A percentile compares a stretch with the other conserved stretches of the same genome.
These are phyloP conservation scores for Sebastes iracundus DNA, from an alignment of 2,797 vertebrate genomes.

Conservation along the genomic window DNA sequence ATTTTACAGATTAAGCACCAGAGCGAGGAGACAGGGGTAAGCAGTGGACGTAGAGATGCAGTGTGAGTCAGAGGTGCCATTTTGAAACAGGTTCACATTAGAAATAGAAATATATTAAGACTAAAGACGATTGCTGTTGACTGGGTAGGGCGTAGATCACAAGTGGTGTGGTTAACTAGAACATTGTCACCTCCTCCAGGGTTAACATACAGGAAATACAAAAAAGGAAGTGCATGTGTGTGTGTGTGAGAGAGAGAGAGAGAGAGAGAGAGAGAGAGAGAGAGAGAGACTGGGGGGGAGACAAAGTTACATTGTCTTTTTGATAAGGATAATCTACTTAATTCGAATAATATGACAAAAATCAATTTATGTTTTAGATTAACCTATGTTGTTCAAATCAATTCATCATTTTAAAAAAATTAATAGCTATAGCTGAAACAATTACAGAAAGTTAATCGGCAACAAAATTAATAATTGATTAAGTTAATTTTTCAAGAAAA, in stretches of 20 bases:
- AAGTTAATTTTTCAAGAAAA: background rate
- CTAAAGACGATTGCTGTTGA: background rate
- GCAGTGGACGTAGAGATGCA: background rate
- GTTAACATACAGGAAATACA: background rate
- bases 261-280: background rate
- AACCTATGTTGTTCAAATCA: background rate
- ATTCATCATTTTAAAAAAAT: background rate
- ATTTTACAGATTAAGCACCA: constrained; percentile 27
- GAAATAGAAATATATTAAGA: background rate
- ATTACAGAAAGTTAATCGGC: background rate
- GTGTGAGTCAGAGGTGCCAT: constrained; percentile 19
- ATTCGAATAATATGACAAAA: background rate
- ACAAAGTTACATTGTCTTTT: background rate
- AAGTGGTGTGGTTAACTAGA: background rate
- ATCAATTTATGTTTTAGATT: background rate
- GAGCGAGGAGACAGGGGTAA: background rate
- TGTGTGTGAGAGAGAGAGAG: too few species aligned
- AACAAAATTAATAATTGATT: background rate
- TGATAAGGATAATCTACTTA: background rate
- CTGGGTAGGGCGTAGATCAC: background rate
- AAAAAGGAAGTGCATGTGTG: background rate
- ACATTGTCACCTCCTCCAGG: background rate
- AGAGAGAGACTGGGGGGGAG: too few species aligned
- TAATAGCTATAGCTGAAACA: fast-evolving
- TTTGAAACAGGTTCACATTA: constrained; percentile 14